Base-by-base conservation (phyloP, 2,113 vertebrate genomes). In the Nettapus auritus region DNA sequence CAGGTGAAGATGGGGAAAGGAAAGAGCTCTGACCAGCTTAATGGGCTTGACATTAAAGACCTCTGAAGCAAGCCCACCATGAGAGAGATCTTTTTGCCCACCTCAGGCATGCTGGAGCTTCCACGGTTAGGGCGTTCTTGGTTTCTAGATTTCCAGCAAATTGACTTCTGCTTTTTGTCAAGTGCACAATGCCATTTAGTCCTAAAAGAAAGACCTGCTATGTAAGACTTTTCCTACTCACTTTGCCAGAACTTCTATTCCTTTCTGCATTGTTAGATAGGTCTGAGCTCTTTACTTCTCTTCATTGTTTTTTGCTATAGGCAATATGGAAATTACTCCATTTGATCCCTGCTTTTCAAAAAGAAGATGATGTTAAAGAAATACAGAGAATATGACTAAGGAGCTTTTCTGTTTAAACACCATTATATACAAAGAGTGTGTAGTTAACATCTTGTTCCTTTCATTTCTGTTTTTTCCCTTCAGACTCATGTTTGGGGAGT, bases 321-420 rank as follows among this genome's bases (percentile, higher is more conserved):
- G 48, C 76, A 66, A 23, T 50, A 68, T 94, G 88, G 95, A 92
- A 93, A 91, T 94, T 5, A 44, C 20, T 86, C 38, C 42, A 42
- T 74, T 90, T 91, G 92, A 95, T 88, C 73, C 60, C 22, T 71
- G 38, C 38, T 84, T 94, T 94, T 90, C 73, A 93, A 88, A 75
- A 40, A n/a, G 76, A 83, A 76, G 64, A 84, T 64, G 63, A 67
- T 84, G 20, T 88, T 94, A 71, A 88, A 88, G 75, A 83, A 88
- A 68, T 57, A 52, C 69, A 9, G 40, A 52, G 42, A 79, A 60
- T 84, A 56, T 57, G 62, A 75, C 66, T 81, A 56, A 92, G 82
- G 36, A 84, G 40, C 66, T 93, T 78, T 93, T 93, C 42, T 57
- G 8, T 94, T 89, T 77, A 55, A 88, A 62, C 40, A 40, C 88